Evolutionary conservation across 2,888 invertebrate genomes (phyloP).

Genomic region (Perdita meconis): DNA sequence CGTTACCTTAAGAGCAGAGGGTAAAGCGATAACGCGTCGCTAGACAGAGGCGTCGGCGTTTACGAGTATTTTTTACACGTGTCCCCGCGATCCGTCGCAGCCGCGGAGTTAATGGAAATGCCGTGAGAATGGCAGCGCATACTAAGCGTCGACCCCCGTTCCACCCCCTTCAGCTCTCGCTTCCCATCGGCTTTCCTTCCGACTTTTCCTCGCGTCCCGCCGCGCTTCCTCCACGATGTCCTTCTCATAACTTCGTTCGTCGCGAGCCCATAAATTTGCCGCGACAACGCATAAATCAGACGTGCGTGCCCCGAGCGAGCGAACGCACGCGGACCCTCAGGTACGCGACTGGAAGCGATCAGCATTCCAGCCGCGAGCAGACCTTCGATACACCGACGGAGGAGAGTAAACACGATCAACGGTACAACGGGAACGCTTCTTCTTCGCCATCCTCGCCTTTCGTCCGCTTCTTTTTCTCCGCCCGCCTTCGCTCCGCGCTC

Average conservation of each 20-base stretch:
- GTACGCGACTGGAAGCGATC: constrained; percentile 55
- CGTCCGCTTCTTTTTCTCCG: background rate
- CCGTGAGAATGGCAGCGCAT: constrained; percentile 52
- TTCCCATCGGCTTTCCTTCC: constrained; percentile 47
- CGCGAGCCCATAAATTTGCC: constrained; percentile 68
- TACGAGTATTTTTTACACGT: constrained; percentile 42
- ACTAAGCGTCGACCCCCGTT: too few species aligned
- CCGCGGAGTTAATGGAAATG: constrained; percentile 58
- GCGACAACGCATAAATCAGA: constrained; percentile 70
- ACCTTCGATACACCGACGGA: constrained; percentile 52
- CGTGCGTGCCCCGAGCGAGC: constrained; percentile 58
- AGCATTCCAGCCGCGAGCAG: constrained; percentile 61
- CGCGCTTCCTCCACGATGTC: constrained; percentile 24
- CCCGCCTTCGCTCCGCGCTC: background rate
- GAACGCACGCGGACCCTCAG: constrained; percentile 32
- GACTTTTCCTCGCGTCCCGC: constrained; percentile 56
- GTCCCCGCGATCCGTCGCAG: constrained; percentile 44
- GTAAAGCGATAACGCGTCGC: constrained; percentile 31
- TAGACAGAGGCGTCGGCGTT: constrained; percentile 18
- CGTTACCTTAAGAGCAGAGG: constrained; percentile 20
- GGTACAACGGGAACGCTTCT: constrained; percentile 20
- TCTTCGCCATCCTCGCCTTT: constrained; percentile 1
- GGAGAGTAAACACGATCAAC: constrained; percentile 58
- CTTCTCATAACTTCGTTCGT: constrained; percentile 61
- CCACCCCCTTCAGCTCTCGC: constrained; percentile 41